A percentile compares a stretch with the other conserved stretches of the same genome.
phyloP scores from a whole-genome alignment of 2,888 invertebrate genomes.

The Salticus scenicus region DNA sequence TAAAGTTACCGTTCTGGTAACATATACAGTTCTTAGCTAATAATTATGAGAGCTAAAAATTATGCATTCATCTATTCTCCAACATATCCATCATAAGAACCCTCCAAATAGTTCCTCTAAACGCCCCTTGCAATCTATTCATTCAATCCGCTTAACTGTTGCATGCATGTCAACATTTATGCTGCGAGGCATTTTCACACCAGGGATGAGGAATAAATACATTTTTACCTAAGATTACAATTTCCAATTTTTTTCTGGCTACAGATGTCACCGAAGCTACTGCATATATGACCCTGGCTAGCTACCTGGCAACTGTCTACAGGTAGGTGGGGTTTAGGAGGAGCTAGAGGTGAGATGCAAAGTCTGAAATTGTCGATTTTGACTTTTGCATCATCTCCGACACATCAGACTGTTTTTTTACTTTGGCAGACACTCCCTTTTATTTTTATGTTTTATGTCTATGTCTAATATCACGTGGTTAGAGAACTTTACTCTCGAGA shows the following conservation, averaged over 20 bases:
- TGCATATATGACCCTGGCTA: constrained; percentile 34
- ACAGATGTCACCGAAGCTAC: constrained; percentile 59
- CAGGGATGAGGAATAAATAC: constrained; percentile 26
- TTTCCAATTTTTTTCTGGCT: not conserved
- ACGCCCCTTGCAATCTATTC: not conserved
- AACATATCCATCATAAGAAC: not conserved
- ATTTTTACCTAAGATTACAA: not conserved
- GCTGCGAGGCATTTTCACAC: constrained; percentile 23
- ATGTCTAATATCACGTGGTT: constrained; percentile 16
- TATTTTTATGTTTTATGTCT: constrained; percentile 14
- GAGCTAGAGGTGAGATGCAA: constrained; percentile 31
- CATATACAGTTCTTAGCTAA: not conserved
- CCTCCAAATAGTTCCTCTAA: not conserved
- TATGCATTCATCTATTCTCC: not conserved
- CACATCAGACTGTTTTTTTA: constrained; percentile 38
- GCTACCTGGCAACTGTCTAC: constrained; percentile 46
- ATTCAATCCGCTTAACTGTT: not conserved
- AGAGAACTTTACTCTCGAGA: not conserved
- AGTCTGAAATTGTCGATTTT: constrained; percentile 55
- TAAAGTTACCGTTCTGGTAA: not conserved
- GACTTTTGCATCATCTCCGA: constrained; percentile 8
- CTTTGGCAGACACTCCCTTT: constrained; percentile 39
- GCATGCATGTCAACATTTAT: not conserved
- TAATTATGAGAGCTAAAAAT: not conserved
- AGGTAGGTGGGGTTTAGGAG: constrained; percentile 55